Evolutionary conservation across 2,888 invertebrate genomes (phyloP), one percentile per base, ranked within the genome.

Genomic region (Acrobasis consociella): DNA sequence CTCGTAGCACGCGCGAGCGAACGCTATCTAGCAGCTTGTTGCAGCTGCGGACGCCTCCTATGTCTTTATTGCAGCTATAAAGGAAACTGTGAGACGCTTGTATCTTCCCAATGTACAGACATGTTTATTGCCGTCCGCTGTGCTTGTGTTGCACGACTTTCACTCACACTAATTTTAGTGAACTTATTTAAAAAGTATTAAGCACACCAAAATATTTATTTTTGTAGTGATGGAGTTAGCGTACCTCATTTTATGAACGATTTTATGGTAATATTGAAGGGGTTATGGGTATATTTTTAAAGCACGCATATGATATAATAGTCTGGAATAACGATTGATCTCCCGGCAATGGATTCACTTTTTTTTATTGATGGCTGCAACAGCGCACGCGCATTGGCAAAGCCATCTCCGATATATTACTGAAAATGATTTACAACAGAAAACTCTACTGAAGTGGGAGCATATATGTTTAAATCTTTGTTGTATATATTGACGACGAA

Each of bases 401-500:
- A 50, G n/a, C 3, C 50, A 50, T 16, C 17, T 50, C 50, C 17
- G 17, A 50, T 22, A 22, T 17, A 7, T 10, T 17, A 50, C 17
- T 50, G 50, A 8, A 17, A 38, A 55, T 55, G 69, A 69, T 66
- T 66, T 69, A 68, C 66, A 64, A 62, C 69, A 66, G 68, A 64
- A 69, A 46, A 46, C 46, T 39, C 11, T 11, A 68, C 63, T 63
- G 61, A 64, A 64, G 66, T 62, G 59, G 62, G 55, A 55, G 49
- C 52, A 52, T 49, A 61, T 22, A 15, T 52, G 42, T 61, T 52
- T 59, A 68, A 62, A 71, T 70, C 65, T 68, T 70, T 82, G 78
- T 81, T 89, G 86, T 89, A 88, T 84, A 88, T 89, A 87, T 85
- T 86, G 85, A 86, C 84, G 85, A 86, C 84, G 79, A 81, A 81